phyloP scores from a whole-genome alignment of 2,888 invertebrate species.

The Cheilosia grossa region DNA sequence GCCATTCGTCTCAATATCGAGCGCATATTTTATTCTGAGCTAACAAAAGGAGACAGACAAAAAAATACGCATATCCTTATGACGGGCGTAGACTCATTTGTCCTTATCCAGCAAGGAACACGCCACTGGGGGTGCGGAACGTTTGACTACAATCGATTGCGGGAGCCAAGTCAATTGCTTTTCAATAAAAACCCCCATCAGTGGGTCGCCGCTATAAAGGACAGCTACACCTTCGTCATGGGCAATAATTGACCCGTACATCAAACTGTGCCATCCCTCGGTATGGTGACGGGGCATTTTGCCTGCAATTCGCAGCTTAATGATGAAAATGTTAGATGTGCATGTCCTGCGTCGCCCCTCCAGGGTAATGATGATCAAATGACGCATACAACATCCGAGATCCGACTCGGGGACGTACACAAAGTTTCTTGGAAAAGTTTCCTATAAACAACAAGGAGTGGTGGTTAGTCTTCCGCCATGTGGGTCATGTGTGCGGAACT shows the following conservation, averaged over 20 bases:
- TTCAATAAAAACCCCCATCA: constrained; percentile 20
- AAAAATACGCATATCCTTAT: constrained; percentile 1
- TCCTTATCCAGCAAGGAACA: constrained; percentile 9
- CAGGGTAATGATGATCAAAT: constrained; percentile 45
- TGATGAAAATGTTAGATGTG: constrained; percentile 23
- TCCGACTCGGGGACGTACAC: constrained; percentile 14
- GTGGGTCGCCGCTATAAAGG: constrained; percentile 22
- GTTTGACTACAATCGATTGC: not conserved
- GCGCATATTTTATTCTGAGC: constrained; percentile 29
- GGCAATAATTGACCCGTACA: constrained; percentile 16
- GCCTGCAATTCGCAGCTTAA: constrained; percentile 11
- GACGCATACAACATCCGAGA: constrained; percentile 12
- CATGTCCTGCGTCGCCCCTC: not conserved
- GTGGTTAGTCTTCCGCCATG: too few species aligned
- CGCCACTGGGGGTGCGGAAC: not conserved
- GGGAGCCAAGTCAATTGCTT: constrained; percentile 29
- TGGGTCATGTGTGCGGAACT: constrained; percentile 2
- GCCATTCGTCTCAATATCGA: constrained; percentile 21
- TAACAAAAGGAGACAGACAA: not conserved
- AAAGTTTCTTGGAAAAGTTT: constrained; percentile 17
- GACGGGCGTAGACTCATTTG: constrained; percentile 22
- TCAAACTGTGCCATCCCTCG: not conserved
- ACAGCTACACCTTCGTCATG: not conserved
- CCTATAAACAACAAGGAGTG: not conserved
- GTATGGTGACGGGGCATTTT: not conserved